Conservation (phyloP, 2,113 vertebrate species). For the Empidonax alnorum region DNA sequence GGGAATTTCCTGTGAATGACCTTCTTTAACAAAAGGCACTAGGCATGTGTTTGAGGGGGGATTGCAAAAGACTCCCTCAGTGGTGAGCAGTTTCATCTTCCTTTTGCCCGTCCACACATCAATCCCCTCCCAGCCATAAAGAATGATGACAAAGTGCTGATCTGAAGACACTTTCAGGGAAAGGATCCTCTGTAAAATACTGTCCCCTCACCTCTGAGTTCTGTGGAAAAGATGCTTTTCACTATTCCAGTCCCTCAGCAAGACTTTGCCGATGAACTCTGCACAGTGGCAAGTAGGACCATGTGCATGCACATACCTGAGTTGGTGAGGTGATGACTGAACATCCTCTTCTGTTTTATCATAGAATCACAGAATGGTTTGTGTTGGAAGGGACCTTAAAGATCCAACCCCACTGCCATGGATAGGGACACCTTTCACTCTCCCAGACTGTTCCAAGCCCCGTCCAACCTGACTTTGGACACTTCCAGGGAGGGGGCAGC, state of each 20-base stretch:
- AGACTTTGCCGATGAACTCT: neutral
- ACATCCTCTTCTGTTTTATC: neutral
- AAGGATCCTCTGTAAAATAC: neutral
- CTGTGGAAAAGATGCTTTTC: neutral
- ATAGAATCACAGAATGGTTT: neutral
- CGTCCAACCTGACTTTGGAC: fast-evolving
- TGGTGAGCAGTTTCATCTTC: neutral
- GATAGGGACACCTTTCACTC: neutral
- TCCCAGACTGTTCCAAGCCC: neutral
- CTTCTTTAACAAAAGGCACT: neutral
- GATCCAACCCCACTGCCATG: neutral
- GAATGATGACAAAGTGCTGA: neutral
- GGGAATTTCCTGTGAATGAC: conserved; percentile 34
- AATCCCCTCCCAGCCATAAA: neutral
- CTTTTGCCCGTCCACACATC: neutral
- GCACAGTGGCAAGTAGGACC: fast-evolving
- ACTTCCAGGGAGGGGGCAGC: neutral
- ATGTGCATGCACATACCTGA: neutral
- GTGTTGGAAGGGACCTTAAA: no score
- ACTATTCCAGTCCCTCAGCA: neutral
- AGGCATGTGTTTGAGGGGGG: neutral
- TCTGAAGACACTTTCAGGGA: neutral
- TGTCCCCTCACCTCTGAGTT: neutral
- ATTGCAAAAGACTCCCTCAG: neutral
- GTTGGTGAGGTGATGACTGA: neutral